These are phyloP conservation scores for Rhyacophila evoluta DNA, from an alignment of 2,888 invertebrate species.

Conservation along the genomic window DNA sequence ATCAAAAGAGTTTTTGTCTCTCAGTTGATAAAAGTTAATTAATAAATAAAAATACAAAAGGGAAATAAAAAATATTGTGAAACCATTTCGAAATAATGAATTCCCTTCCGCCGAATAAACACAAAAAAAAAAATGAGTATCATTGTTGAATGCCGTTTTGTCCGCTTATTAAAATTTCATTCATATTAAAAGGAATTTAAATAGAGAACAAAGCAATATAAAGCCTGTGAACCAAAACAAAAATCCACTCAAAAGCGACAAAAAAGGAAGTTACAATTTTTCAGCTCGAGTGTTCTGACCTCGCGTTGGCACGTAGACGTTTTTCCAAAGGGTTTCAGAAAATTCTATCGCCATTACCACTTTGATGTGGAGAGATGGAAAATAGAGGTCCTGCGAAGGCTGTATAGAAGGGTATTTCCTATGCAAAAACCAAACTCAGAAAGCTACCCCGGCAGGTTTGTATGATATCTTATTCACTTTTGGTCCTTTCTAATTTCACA, in stretches of 20 bases:
- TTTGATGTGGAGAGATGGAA: constrained; percentile 8
- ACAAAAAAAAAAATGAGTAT: too few relatives aligned
- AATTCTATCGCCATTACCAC: constrained; percentile 5
- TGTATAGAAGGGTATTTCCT: background rate
- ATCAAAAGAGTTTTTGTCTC: too few relatives aligned
- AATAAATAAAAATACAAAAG: too few relatives aligned
- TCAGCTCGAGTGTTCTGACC: background rate
- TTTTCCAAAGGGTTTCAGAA: constrained; percentile 4
- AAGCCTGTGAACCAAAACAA: background rate
- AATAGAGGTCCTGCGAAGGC: background rate
- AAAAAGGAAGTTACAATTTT: constrained; percentile 10
- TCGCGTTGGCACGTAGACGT: constrained; percentile 14
- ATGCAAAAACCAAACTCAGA: constrained; percentile 10
- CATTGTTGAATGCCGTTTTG: too few relatives aligned
- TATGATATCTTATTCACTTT: constrained; percentile 24
- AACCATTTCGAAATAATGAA: too few relatives aligned
- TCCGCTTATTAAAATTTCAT: too few relatives aligned
- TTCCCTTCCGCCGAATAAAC: too few relatives aligned
- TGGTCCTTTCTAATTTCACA: constrained; percentile 2
- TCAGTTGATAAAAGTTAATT: too few relatives aligned
- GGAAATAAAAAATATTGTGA: too few relatives aligned
- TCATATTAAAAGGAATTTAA: background rate
- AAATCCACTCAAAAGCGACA: background rate
- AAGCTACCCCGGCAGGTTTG: background rate
- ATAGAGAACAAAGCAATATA: background rate